Evolutionary conservation across 2,797 vertebrate genomes (phyloP), one percentile per base, ranked within the genome.

Genomic region (Pseudochaenichthys georgianus): DNA sequence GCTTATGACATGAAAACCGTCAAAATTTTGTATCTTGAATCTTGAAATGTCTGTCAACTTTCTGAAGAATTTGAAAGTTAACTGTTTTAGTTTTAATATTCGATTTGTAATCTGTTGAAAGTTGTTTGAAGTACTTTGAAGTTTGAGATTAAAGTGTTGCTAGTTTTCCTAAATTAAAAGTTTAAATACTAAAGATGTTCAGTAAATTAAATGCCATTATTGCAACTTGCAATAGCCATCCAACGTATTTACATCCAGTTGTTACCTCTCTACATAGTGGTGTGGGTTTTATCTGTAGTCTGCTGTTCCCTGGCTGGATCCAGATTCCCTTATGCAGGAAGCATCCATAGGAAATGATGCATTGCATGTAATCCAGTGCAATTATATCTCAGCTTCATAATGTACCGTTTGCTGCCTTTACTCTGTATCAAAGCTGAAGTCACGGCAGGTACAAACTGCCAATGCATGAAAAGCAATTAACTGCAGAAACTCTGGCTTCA

Each of bases 401-500:
- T 63, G 6, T 2, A 38, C 34, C 9, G 34, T 9, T 38, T 9
- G 8, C 8, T 38, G 34, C 38, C 6, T 38, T 31, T 47, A 47
- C 10, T 64, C 34, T 23, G 3, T 38, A 5, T 34, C 9, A 34
- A 23, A 45, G 3, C 34, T 52, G 12, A 48, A 16, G 16, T 19
- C n/a, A 19, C 16, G 5, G 3, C 28, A 61, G 46, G 6, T 50
- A 28, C 16, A 19, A 50, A 23, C 42, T 48, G 46, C n/a, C 13
- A 23, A 19, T 46, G 7, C 46, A 38, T 38, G 38, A 38, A 38
- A 38, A 38, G 34, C 34, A 38, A 38, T 38, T 9, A 38, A 9
- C 34, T 38, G 34, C 34, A 38, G 34, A 38, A 38, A 38, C 34
- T 38, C 6, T 38, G 34, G 34, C 34, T 76, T 65, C n/a, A 75